Evolutionary conservation across 64 coral and sea anemone species (phyloP).

Genomic region (Platygyra sinensis): DNA sequence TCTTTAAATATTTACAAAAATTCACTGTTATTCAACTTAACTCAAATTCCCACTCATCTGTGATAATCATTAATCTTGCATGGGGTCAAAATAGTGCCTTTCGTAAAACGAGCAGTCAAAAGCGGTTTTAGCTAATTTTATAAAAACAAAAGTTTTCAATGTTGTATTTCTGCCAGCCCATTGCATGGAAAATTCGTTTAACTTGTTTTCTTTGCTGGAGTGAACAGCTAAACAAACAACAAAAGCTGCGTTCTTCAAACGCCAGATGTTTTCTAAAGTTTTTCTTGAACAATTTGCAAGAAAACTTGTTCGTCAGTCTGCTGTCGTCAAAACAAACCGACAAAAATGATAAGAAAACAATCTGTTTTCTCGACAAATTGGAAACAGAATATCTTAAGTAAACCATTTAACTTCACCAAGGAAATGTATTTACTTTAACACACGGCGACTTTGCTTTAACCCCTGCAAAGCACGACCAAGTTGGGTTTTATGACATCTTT

Average conservation of each 20-base stretch:
- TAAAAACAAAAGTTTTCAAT: constrained; percentile 13
- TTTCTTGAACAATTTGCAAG: constrained; percentile 17
- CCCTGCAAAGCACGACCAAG: not conserved
- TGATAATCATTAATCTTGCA: constrained; percentile 22
- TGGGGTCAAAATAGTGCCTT: not conserved
- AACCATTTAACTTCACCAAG: not conserved
- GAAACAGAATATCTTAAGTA: constrained; percentile 11
- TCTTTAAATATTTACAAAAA: not conserved
- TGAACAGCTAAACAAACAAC: constrained; percentile 27
- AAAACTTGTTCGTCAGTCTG: not conserved
- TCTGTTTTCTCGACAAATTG: constrained; percentile 19
- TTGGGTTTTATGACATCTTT: not conserved
- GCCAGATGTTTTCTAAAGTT: constrained; percentile 4
- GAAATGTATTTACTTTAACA: constrained; percentile 29
- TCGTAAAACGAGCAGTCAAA: constrained; percentile 24
- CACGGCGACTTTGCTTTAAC: not conserved
- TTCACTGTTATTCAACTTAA: not conserved
- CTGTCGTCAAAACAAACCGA: constrained; percentile 40
- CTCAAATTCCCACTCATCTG: not conserved
- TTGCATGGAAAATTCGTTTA: not conserved
- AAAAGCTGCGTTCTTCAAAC: not conserved
- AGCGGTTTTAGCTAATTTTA: constrained; percentile 19
- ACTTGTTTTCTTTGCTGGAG: constrained; percentile 13
- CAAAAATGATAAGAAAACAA: constrained; percentile 56
- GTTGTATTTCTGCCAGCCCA: not conserved